Base-by-base conservation (phyloP, 2,888 invertebrate species). In the Ophioninae sp. region DNA sequence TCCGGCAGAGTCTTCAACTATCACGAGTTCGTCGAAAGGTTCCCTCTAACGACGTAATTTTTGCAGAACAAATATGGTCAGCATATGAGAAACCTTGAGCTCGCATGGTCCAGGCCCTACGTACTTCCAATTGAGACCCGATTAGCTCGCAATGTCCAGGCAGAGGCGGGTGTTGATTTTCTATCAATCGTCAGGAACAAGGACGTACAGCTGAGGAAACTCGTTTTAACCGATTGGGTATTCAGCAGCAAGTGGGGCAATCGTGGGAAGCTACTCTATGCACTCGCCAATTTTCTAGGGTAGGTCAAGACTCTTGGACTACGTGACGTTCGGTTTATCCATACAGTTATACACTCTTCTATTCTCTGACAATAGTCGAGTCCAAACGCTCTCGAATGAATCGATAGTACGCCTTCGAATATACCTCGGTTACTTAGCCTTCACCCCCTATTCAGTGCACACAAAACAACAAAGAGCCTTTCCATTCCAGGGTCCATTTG, bases 141-240 rank as follows among this genome's bases (percentile, higher is more conserved):
- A 17, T 90, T 93, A 86, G 88, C 91, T 17, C 92, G 92, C 7
- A 91, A 92, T 61, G 90, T 92, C 76, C 91, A 93, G 41, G 91
- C 93, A 8, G 93, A 93, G 70, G 91, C 93, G 1, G 91, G 92
- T 2, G 92, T 93, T 7, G 91, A 93, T 39, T 93, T 93, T 81
- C 89, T 93, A 10, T 89, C 91, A 13, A 89, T 93, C 21, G 89
- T 94, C 6, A 87, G 89, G 7, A 91, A 92, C 0, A 93, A 93
- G 85, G 88, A 93, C 65, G 93, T 94, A 2, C 94, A 94, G 85
- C 87, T 94, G 23, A 89, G 88, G 41, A 90, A 90, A 82, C 89
- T 94, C 61, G 90, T 92, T 85, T 91, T 94, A 74, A 93, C 93
- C 39, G 92, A 94, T 82, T 94, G 94, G 94, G 91, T 93, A 70